Conservation (phyloP, 2,113 vertebrate genomes). For the Crotophaga sulcirostris region DNA sequence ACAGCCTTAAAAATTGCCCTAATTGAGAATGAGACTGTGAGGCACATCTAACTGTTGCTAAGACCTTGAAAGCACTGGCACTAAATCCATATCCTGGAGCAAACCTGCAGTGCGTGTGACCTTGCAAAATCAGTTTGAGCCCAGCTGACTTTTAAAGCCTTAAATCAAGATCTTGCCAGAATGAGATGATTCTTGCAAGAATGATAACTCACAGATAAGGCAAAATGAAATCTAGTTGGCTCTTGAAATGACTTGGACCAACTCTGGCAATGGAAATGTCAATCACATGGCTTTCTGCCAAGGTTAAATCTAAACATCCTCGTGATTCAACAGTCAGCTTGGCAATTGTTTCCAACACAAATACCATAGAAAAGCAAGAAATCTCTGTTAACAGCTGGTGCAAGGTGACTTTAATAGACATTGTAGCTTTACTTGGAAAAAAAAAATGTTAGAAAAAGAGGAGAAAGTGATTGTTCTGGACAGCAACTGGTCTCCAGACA, state of each 20-base stretch:
- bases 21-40: constrained; percentile 48
- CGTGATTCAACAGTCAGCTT: constrained; percentile 25
- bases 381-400: not conserved
- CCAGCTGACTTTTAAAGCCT: constrained; percentile 64
- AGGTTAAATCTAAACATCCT: constrained; percentile 64
- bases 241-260: constrained; percentile 63
- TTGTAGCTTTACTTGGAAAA: not conserved
- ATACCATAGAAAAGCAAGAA: constrained; percentile 13
- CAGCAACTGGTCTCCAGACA: not conserved
- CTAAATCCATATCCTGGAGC: constrained; percentile 59
- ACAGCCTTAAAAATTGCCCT: constrained; percentile 53
- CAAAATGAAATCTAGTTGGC: constrained; percentile 68
- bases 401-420: not conserved
- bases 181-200: constrained; percentile 68
- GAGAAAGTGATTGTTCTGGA: constrained; percentile 7
- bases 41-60: constrained; percentile 13
- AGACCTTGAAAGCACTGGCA: constrained; percentile 26
- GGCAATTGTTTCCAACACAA: constrained; percentile 46
- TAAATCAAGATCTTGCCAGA: constrained; percentile 75
- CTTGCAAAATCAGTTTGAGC: constrained; percentile 75
- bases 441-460: not conserved
- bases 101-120: constrained; percentile 55
- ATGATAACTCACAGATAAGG: constrained; percentile 74
- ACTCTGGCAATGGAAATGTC: constrained; percentile 69
- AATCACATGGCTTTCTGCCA: constrained; percentile 63